Evolutionary conservation across 1,140 invertebrate genomes (phyloP), one percentile per base, ranked within the genome.

Genomic region (Drosophila repleta): DNA sequence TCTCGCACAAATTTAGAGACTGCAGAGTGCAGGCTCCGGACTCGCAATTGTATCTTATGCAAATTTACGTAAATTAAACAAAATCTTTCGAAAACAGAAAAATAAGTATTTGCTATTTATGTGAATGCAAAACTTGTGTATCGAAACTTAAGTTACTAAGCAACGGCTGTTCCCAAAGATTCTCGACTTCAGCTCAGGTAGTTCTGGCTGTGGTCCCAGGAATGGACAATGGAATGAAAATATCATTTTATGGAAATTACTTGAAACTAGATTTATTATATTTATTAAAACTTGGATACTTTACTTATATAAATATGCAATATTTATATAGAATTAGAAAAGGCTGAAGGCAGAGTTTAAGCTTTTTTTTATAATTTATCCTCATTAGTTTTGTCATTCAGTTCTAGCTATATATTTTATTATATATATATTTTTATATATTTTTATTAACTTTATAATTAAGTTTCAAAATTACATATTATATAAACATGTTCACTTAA

Each of bases 41-140:
- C 13, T 58, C 20, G 62, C 74, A 88, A 88, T 87, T 87, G 82
- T 87, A 88, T 87, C 82, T 88, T 87, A 87, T 87, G 83, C 79
- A 88, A 88, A 88, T 88, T 89, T 89, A 69, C 83, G 69, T 79
- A 84, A 88, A 89, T 88, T 88, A 88, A 88, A 84, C 84, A 83
- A 88, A 88, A 88, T 88, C 83, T 88, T 83, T 63, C 68, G 13
- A 55, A 83, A 88, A 83, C 79, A 77, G 84, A 89, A 88, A 88
- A 88, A 89, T 89, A 88, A 89, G 84, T 88, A 83, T 77, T 67
- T 53, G 21, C 26, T 53, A 55, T 71, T 66, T 62, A 76, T 66
- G 15, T 66, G 79, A 78, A 69, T 82, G 62, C 76, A 56, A 61
- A 74, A 88, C 72, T 87, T 83, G 76, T 83, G 84, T 88, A 88